Evolutionary conservation across 2,113 vertebrate species (phyloP).

Genomic region (pig (Sus scrofa)): T2T-Sscrofa CM000813.6:23556001-23556500

Average conservation of each 20-base stretch:
- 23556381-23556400: background rate
- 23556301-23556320: background rate
- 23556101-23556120: background rate
- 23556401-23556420: background rate
- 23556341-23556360: background rate
- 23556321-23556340: background rate
- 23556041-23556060: background rate
- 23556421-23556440: background rate
- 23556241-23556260: background rate
- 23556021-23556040: background rate
- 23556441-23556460: background rate
- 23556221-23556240: background rate
- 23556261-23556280: background rate
- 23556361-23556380: background rate
- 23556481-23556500: background rate
- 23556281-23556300: background rate
- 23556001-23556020: background rate
- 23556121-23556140: background rate
- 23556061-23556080: background rate
- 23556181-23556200: background rate
- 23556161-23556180: background rate
- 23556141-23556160: background rate
- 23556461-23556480: background rate
- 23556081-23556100: background rate
- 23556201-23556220: background rate